Evolutionary conservation across 2,113 vertebrate species (phyloP).

Genomic region (Ceratotherium simum): DNA sequence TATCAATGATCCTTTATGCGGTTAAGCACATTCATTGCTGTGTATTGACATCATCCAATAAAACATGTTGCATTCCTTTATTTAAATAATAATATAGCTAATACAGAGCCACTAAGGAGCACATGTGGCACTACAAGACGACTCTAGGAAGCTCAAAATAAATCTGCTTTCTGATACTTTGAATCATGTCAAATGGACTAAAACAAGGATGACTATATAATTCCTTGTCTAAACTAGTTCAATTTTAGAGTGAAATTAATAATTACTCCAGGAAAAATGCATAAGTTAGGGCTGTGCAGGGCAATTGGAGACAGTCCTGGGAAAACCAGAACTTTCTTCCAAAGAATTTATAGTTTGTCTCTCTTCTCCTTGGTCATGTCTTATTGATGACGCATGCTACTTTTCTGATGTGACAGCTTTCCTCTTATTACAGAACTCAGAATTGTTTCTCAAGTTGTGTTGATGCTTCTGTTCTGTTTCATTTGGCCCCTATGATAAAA

Average conservation of each 20-base stretch:
- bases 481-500: not conserved
- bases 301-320: not conserved
- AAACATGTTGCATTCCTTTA: not conserved
- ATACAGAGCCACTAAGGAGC: not conserved
- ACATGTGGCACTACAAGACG: not conserved
- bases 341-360: not conserved
- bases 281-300: not conserved
- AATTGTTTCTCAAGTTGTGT: not conserved
- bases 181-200: not conserved
- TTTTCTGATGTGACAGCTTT: not conserved
- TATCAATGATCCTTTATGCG: not conserved
- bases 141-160: not conserved
- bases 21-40: not conserved
- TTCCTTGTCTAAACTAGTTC: not conserved
- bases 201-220: not conserved
- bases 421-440: not conserved
- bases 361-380: not conserved
- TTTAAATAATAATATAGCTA: not conserved
- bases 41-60: not conserved
- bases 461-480: not conserved
- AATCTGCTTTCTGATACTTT: not conserved
- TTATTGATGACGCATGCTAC: not conserved
- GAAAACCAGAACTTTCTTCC: not conserved
- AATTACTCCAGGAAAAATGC: not conserved
- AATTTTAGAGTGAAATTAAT: not conserved